Evolutionary conservation across 37 sponge, comb jelly and placozoan species (phyloP).

Genomic region (Amphimedon queenslandica): DNA sequence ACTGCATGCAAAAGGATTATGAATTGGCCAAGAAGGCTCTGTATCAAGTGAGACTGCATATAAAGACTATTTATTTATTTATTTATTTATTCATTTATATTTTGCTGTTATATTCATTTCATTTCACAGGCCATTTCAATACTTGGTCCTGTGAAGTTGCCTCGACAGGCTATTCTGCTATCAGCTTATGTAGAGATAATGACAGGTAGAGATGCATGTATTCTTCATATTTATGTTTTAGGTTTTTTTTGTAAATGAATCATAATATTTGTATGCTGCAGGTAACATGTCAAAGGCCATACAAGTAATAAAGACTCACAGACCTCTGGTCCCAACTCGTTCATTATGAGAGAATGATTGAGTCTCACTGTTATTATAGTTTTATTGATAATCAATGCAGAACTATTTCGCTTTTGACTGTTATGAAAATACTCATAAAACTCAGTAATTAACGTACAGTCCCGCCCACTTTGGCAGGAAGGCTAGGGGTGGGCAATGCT

Average conservation of each 20-base stretch:
- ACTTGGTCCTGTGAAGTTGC: slow-evolving; percentile 13
- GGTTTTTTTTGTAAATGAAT: not conserved
- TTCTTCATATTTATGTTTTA: not conserved
- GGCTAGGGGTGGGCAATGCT: too few relatives aligned
- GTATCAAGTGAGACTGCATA: slow-evolving; percentile 19
- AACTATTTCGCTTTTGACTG: too few relatives aligned
- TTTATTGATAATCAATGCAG: too few relatives aligned
- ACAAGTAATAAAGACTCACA: slow-evolving; percentile 46
- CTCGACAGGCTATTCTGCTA: slow-evolving; percentile 71
- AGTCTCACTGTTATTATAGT: too few relatives aligned
- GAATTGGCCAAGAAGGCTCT: slow-evolving; percentile 77
- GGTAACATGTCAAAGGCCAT: slow-evolving; percentile 57
- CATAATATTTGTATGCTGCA: slow-evolving; percentile 1
- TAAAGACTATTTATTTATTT: not conserved
- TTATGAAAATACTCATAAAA: too few relatives aligned
- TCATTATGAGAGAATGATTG: too few relatives aligned
- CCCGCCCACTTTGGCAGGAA: too few relatives aligned
- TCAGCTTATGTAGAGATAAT: slow-evolving; percentile 89
- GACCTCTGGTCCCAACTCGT: too few relatives aligned
- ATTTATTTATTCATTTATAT: slow-evolving; percentile 7
- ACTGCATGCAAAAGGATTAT: slow-evolving; percentile 50
- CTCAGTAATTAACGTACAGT: too few relatives aligned
- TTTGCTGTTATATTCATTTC: not conserved
- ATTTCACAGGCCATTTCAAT: not conserved
- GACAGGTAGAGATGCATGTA: slow-evolving; percentile 41